Evolutionary conservation across 1,140 invertebrate species (phyloP).

Genomic region (Diuraphis noxia): DNA sequence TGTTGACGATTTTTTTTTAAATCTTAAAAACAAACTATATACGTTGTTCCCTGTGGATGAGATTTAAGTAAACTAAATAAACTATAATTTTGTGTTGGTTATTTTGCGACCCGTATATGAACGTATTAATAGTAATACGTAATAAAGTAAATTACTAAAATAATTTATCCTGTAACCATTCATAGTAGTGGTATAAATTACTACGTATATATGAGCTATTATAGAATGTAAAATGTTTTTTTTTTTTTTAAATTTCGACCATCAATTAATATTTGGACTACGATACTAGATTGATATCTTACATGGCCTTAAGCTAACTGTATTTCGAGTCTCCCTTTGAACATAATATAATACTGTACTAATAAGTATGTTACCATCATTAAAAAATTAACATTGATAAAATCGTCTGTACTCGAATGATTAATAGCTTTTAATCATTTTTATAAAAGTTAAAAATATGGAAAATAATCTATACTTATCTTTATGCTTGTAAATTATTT

Average conservation of each 20-base stretch:
- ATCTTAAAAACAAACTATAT: slow-evolving; percentile 9
- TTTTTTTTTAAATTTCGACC: background rate
- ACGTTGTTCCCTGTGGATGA: background rate
- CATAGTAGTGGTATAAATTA: background rate
- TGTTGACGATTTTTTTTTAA: background rate
- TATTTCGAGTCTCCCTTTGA: background rate
- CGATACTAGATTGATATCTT: background rate
- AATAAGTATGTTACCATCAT: background rate
- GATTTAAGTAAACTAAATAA: background rate
- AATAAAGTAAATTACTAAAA: background rate
- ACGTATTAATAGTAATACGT: background rate
- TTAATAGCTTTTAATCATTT: slow-evolving; percentile 2
- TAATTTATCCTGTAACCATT: background rate
- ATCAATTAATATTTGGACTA: slow-evolving; percentile 20
- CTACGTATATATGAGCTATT: background rate
- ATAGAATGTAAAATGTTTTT: background rate
- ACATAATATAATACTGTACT: background rate
- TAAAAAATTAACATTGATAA: slow-evolving; percentile 11
- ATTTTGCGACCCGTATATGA: background rate
- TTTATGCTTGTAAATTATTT: background rate
- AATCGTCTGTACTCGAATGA: background rate
- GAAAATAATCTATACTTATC: background rate
- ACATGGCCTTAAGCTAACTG: background rate
- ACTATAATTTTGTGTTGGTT: background rate
- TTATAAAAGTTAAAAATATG: slow-evolving; percentile 11